Base-by-base conservation (phyloP, 2,113 vertebrate genomes). In the Trematocara macrostoma region DNA sequence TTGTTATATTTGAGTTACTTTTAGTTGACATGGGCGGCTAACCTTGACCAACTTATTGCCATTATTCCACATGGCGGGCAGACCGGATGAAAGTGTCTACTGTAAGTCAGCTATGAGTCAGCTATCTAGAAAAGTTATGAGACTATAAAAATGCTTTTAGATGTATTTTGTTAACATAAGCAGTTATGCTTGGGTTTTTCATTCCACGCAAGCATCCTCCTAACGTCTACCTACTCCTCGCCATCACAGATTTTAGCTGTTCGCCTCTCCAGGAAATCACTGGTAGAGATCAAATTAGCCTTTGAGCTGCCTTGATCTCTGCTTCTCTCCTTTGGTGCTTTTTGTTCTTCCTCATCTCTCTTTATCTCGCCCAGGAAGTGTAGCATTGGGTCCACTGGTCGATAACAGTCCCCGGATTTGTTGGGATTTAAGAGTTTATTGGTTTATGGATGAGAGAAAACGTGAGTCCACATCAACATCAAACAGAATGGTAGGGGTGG, bases 231-330 rank as follows among this genome's bases (percentile, higher is more conserved):
- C 5, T 7, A 47, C 16, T n/a, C 78, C 15, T 18, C 35, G 6
- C 23, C 61, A 47, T 52, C 61, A 6, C 57, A 71, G 61, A 84
- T 52, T 52, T 14, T 5, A 55, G 61, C 76, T 55, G 53, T 80
- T 82, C 3, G 1, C 55, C 64, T 79, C 78, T 84, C 67, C 67
- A 84, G 81, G 71, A 91, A 80, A 38, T 79, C 10, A 2, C 74
- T 71, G 76, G 79, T 59, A 76, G 83, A 82, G 85, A 90, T 91
- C 67, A 91, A 88, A 90, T 90, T 87, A 59, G 57, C 81, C 79
- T 84, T 76, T 86, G 76, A 89, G 85, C 76, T 45, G 34, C 88
- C 82, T 90, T 93, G 85, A 91, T 93, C 84, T 88, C 83, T 38
- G 56, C 78, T 31, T 56, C 57, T 42, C 87, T 78, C 51, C 81